Evolutionary conservation across 2,888 invertebrate species (phyloP).

Genomic region (Neocrepidodera transversa): DNA sequence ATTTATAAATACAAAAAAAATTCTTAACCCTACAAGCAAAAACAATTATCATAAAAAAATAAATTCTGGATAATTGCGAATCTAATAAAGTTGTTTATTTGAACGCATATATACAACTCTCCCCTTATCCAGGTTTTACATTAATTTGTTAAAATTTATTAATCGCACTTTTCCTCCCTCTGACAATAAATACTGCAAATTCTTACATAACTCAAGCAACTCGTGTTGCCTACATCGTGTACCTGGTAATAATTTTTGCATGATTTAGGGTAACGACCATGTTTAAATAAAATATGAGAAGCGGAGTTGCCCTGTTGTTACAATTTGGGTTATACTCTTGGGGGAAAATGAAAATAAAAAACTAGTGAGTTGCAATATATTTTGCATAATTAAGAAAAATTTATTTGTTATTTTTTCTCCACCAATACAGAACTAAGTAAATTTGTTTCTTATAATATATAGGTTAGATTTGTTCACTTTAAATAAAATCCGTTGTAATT

Average conservation of each 20-base stretch:
- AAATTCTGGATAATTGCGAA: background rate
- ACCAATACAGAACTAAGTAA: too few relatives aligned
- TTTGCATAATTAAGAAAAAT: too few relatives aligned
- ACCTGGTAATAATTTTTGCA: conserved; percentile 18
- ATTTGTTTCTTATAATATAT: too few relatives aligned
- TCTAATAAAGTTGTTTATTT: conserved; percentile 14
- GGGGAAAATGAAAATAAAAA: too few relatives aligned
- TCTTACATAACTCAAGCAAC: conserved; percentile 28
- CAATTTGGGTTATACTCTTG: background rate
- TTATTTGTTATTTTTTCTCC: too few relatives aligned
- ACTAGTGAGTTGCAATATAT: too few relatives aligned
- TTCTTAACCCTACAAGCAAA: too few relatives aligned
- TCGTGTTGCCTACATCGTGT: conserved; percentile 17
- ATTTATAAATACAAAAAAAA: too few relatives aligned
- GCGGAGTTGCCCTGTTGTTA: background rate
- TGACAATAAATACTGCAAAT: conserved; percentile 26
- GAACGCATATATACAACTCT: background rate
- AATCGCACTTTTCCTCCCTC: conserved; percentile 20
- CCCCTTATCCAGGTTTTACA: conserved; percentile 8
- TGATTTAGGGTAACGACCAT: conserved; percentile 16
- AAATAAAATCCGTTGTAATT: too few relatives aligned
- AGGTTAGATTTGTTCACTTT: too few relatives aligned
- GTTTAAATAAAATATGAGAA: conserved; percentile 17
- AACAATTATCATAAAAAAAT: too few relatives aligned
- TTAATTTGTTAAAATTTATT: conserved; percentile 22